Conservation (phyloP, 2,797 vertebrate species). For the Sebastes minor region DNA sequence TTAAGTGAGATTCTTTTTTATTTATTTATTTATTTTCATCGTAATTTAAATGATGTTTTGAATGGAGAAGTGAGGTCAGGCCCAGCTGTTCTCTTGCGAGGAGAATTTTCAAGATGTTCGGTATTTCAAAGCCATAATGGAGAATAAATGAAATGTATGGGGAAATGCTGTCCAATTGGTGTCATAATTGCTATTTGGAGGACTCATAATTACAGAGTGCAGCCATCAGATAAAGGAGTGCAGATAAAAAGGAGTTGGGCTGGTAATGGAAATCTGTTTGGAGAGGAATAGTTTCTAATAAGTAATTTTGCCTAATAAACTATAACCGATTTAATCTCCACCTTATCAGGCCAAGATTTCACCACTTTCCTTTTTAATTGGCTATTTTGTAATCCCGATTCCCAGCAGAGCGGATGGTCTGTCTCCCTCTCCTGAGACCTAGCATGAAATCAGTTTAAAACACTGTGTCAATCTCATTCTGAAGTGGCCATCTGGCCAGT, state of each 20-base stretch:
- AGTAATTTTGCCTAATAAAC: conserved; percentile 91
- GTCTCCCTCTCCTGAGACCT: conserved; percentile 92
- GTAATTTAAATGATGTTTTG: conserved; percentile 44
- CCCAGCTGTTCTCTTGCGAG: conserved; percentile 20
- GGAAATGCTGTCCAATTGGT: conserved; percentile 79
- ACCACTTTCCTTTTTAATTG: conserved; percentile 98
- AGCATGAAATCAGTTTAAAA: conserved; percentile 99
- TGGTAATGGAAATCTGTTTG: conserved; percentile 88
- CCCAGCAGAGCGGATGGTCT: conserved; percentile 95
- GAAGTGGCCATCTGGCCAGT: conserved; percentile 98
- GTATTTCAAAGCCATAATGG: conserved; percentile 71
- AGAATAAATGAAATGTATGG: conserved; percentile 77
- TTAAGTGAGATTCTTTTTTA: conserved; percentile 31
- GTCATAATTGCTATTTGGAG: conserved; percentile 81
- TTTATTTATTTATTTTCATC: not conserved
- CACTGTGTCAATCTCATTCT: conserved; percentile 96
- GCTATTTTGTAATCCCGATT: conserved; percentile 99
- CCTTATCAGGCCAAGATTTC: conserved; percentile 92
- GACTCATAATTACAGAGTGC: conserved; percentile 83
- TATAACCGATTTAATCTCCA: conserved; percentile 90
- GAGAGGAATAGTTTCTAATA: conserved; percentile 87
- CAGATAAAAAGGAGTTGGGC: conserved; percentile 82
- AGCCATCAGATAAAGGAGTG: conserved; percentile 82
- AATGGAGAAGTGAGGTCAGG: conserved; percentile 43
- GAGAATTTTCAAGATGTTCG: conserved; percentile 63